Evolutionary conservation across 2,888 invertebrate species (phyloP).

Genomic region (Invenusta paracnida): DNA sequence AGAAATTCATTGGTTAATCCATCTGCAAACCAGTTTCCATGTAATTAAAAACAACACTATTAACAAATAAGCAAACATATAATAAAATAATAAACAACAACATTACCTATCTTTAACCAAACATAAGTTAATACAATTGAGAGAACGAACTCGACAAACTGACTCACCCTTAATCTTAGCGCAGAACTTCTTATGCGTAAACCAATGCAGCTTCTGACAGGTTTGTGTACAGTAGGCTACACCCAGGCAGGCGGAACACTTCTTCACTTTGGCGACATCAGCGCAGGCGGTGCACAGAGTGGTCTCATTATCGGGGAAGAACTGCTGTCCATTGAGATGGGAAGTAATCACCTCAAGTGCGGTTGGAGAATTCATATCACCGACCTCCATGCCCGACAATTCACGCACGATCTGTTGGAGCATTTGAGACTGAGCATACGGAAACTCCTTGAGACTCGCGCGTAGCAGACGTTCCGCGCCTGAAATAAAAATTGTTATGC

Average conservation of each 20-base stretch:
- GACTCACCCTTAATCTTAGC: constrained; percentile 23
- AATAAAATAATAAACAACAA: no score
- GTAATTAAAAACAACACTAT: no score
- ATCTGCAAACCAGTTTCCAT: no score
- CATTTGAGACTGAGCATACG: constrained; percentile 79
- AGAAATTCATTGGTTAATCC: no score
- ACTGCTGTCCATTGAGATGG: constrained; percentile 78
- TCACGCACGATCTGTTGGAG: constrained; percentile 61
- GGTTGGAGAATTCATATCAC: constrained; percentile 63
- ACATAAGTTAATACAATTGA: no score
- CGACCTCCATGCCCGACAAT: constrained; percentile 1
- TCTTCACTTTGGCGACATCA: constrained; percentile 8
- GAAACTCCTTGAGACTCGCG: constrained; percentile 81
- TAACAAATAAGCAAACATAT: no score
- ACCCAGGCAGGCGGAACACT: constrained; percentile 33
- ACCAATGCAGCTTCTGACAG: constrained; percentile 79
- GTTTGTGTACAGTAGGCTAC: constrained; percentile 87
- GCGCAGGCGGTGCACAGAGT: constrained; percentile 33
- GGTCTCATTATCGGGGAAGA: constrained; percentile 32
- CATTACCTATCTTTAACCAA: no score
- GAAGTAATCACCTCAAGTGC: constrained; percentile 70
- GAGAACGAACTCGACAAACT: no score
- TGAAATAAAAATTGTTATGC: not conserved
- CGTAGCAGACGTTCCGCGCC: constrained; percentile 70
- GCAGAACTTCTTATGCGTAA: constrained; percentile 62